Conservation (phyloP, 2,888 invertebrate genomes). For the Watsonalla cultraria region DNA sequence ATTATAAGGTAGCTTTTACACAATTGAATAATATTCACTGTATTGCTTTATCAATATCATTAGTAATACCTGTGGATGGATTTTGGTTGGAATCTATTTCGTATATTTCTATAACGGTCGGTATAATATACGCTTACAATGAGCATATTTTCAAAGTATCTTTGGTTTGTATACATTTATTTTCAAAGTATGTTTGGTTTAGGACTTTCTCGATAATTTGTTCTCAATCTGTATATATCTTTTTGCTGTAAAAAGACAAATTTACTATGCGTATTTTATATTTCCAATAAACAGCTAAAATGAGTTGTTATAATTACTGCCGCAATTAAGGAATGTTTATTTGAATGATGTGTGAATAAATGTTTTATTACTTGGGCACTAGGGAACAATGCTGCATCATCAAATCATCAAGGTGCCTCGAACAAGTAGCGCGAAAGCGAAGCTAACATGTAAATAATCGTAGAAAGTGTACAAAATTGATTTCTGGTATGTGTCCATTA, state of each 20-base stretch:
- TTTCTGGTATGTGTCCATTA: conserved; percentile 37
- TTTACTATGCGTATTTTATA: not conserved
- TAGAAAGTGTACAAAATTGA: conserved; percentile 67
- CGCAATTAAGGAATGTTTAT: not conserved
- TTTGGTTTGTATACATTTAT: not conserved
- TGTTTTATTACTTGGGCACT: not conserved
- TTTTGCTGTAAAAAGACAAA: no score
- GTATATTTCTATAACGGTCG: no score
- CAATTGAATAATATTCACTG: no score
- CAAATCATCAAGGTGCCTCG: conserved; percentile 49
- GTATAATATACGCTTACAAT: no score
- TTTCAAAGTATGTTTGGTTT: not conserved
- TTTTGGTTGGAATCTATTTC: no score
- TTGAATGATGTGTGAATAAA: not conserved
- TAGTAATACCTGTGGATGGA: no score
- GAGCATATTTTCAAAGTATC: no score
- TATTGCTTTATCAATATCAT: no score
- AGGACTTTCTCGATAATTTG: not conserved
- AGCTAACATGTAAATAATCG: conserved; percentile 58
- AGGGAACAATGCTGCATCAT: conserved; percentile 32
- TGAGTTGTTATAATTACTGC: not conserved
- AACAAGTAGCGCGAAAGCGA: conserved; percentile 62
- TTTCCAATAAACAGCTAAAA: not conserved
- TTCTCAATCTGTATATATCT: no score
- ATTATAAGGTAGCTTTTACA: no score